Percentiles rank a stretch among this genome's conserved stretches.
Conservation (phyloP, 2,113 vertebrate species). For the Rutilus rutilus region DNA sequence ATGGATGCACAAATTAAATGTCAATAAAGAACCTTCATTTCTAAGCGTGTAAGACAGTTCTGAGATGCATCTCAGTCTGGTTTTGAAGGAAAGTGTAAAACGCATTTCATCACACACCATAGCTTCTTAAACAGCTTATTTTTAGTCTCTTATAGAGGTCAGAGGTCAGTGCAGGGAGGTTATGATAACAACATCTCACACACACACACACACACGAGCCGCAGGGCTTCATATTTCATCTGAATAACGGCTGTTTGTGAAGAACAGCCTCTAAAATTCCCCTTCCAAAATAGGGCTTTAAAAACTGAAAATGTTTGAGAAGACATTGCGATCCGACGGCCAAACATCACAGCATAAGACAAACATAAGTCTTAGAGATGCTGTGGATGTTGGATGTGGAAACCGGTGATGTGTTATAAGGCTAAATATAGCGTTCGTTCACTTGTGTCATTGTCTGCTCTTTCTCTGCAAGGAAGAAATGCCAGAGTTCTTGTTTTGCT, state of each 20-base stretch:
- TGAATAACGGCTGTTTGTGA: conserved; percentile 9
- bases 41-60: neutral
- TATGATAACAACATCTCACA: neutral
- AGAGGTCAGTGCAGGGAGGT: conserved; percentile 57
- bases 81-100: neutral
- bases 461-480: neutral
- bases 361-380: neutral
- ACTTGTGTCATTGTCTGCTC: neutral
- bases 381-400: neutral
- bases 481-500: neutral
- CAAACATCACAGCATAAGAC: conserved; percentile 38
- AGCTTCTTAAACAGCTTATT: conserved; percentile 54
- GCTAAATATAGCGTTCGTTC: neutral
- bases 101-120: neutral
- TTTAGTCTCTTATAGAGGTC: conserved; percentile 58
- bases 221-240: conserved; percentile 21
- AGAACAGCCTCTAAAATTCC: conserved; percentile 6
- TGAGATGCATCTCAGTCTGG: neutral
- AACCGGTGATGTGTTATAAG: neutral
- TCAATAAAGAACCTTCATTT: too few relatives aligned
- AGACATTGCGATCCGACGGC: conserved; percentile 56
- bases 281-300: conserved; percentile 27
- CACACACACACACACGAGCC: neutral
- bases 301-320: conserved; percentile 56
- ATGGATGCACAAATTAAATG: too few relatives aligned